These are phyloP conservation scores for Heliconius congener DNA, from an alignment of 1,140 invertebrate species.

Conservation along the genomic window DNA sequence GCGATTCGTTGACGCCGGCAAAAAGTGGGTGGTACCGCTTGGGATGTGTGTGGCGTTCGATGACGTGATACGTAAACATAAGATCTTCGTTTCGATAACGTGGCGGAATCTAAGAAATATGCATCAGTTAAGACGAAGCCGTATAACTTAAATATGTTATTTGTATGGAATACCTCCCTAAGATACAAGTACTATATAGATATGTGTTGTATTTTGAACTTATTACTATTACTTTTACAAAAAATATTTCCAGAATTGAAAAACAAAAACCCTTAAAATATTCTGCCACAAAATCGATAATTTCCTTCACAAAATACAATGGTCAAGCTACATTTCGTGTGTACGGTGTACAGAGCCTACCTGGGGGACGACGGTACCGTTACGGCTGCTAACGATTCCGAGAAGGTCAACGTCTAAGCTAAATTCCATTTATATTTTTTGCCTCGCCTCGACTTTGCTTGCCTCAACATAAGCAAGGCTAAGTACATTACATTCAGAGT, in stretches of 20 bases:
- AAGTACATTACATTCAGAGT: slow-evolving; percentile 37
- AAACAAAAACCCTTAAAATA: background rate
- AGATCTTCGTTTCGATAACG: slow-evolving; percentile 9
- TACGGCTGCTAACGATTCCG: slow-evolving; percentile 69
- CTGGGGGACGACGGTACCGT: slow-evolving; percentile 70
- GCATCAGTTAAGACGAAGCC: background rate
- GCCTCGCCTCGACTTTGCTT: slow-evolving; percentile 47
- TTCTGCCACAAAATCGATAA: background rate
- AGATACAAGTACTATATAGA: too few species aligned
- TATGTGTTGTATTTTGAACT: too few species aligned
- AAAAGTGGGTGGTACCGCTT: slow-evolving; percentile 59
- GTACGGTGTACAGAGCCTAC: slow-evolving; percentile 50
- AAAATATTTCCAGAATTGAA: background rate
- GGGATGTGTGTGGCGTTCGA: slow-evolving; percentile 33
- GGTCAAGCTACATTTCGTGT: slow-evolving; percentile 28
- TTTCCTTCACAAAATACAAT: background rate
- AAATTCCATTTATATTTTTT: slow-evolving; percentile 75
- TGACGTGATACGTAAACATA: slow-evolving; percentile 37
- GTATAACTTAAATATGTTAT: background rate
- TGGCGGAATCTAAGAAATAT: background rate
- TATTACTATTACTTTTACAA: background rate
- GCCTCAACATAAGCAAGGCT: slow-evolving; percentile 49
- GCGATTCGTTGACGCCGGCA: slow-evolving; percentile 51
- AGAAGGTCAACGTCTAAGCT: slow-evolving; percentile 76
- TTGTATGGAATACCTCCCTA: background rate